Conservation (phyloP, 2,113 vertebrate genomes). For the Pagrus major region DNA sequence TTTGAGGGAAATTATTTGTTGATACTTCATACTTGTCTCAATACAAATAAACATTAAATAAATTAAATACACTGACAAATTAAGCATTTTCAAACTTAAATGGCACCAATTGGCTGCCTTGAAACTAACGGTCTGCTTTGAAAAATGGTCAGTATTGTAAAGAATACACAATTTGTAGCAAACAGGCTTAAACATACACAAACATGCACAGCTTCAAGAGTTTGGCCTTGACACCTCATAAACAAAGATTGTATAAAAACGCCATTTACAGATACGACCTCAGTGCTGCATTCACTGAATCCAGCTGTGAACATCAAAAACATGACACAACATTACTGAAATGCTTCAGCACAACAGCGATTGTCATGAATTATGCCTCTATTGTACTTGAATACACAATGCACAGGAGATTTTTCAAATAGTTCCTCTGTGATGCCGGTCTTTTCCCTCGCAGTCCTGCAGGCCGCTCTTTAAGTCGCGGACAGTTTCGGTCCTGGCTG, state of each 20-base stretch:
- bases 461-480: conserved; percentile 48
- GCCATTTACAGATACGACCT: conserved; percentile 30
- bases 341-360: conserved; percentile 22
- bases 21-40: too few relatives aligned
- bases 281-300: conserved; percentile 9
- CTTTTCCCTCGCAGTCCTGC: conserved; percentile 33
- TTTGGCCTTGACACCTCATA: conserved; percentile 27
- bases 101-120: too few relatives aligned
- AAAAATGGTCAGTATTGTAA: background rate
- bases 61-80: too few relatives aligned
- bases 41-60: too few relatives aligned
- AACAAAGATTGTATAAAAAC: conserved; percentile 20
- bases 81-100: too few relatives aligned
- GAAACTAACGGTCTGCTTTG: background rate
- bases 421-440: conserved; percentile 23
- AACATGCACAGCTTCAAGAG: background rate
- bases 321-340: conserved; percentile 41
- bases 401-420: conserved; percentile 23
- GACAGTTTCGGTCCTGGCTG: conserved; percentile 60
- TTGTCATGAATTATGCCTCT: conserved; percentile 32
- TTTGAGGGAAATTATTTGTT: too few relatives aligned
- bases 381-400: conserved; percentile 36
- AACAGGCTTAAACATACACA: background rate
- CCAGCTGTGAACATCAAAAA: conserved; percentile 50
- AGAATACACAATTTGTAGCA: background rate